Evolutionary conservation across 2,797 vertebrate species (phyloP).

Genomic region (Jordanella pulchra): DNA sequence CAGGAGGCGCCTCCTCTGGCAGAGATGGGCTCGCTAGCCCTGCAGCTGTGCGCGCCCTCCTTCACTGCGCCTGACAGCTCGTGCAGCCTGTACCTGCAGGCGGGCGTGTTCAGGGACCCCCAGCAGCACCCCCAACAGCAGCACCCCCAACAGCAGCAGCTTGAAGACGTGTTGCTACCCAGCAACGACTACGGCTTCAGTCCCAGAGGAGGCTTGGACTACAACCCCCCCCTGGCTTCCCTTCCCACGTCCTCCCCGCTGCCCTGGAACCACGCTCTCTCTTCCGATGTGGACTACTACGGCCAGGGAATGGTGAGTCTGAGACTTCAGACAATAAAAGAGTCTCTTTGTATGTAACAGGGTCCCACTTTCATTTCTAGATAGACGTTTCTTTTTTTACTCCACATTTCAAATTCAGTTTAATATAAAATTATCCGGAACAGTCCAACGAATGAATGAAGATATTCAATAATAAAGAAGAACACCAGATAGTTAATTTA

Average conservation of each 20-base stretch:
- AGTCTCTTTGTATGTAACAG: not conserved
- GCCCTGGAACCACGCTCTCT: constrained; percentile 77
- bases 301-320: constrained; percentile 84
- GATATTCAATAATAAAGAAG: not conserved
- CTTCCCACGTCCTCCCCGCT: constrained; percentile 52
- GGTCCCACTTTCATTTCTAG: not conserved
- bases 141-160: constrained; percentile 31
- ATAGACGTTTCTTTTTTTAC: not conserved
- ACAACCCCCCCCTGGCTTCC: constrained; percentile 42
- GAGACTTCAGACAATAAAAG: too few relatives aligned
- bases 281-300: constrained; percentile 80
- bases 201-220: constrained; percentile 18
- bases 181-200: constrained; percentile 29
- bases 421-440: too few relatives aligned
- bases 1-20: constrained; percentile 66
- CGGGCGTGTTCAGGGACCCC: constrained; percentile 69
- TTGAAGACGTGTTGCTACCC: constrained; percentile 15
- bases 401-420: not conserved
- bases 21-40: constrained; percentile 51
- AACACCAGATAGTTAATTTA: not conserved
- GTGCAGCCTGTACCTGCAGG: constrained; percentile 75
- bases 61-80: constrained; percentile 64
- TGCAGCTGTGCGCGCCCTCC: constrained; percentile 67
- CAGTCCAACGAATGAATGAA: not conserved
- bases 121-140: constrained; percentile 67